Evolutionary conservation across 2,888 invertebrate genomes (phyloP).

Genomic region (Schizotus pectinicornis): DNA sequence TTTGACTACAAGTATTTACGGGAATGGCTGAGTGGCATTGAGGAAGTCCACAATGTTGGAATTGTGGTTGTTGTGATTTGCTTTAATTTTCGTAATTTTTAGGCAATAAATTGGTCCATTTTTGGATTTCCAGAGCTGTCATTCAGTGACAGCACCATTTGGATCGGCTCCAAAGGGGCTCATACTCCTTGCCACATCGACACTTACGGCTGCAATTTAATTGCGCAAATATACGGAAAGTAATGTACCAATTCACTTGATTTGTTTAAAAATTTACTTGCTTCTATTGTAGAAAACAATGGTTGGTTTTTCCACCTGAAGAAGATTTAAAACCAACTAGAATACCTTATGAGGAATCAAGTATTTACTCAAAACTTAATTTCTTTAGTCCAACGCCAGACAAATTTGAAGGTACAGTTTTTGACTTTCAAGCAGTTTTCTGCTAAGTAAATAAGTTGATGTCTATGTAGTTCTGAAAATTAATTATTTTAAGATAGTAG

Average conservation of each 20-base stretch:
- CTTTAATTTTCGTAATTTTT: conserved; percentile 18
- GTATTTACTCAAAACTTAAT: conserved; percentile 85
- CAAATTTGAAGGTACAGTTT: conserved; percentile 59
- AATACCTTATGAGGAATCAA: conserved; percentile 96
- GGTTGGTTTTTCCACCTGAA: conserved; percentile 89
- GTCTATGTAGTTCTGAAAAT: too few species aligned
- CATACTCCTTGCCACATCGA: conserved; percentile 95
- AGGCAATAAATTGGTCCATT: conserved; percentile 67
- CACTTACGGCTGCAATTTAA: conserved; percentile 92
- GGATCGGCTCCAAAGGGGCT: conserved; percentile 87
- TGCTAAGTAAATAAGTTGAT: neutral
- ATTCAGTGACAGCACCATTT: conserved; percentile 77
- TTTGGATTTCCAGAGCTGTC: conserved; percentile 75
- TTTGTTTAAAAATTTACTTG: conserved; percentile 18
- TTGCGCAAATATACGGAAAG: conserved; percentile 88
- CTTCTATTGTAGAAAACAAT: conserved; percentile 73
- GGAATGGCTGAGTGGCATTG: conserved; percentile 67
- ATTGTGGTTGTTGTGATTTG: conserved; percentile 16
- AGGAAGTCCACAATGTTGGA: conserved; percentile 65
- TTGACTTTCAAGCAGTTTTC: conserved; percentile 27
- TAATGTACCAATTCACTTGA: conserved; percentile 50
- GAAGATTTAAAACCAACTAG: conserved; percentile 77
- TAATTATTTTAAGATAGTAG: too few species aligned
- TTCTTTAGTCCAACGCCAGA: conserved; percentile 70
- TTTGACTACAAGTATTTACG: conserved; percentile 85